phyloP scores from a whole-genome alignment of 2,113 vertebrate species.

The Odocoileus hemionus region DNA sequence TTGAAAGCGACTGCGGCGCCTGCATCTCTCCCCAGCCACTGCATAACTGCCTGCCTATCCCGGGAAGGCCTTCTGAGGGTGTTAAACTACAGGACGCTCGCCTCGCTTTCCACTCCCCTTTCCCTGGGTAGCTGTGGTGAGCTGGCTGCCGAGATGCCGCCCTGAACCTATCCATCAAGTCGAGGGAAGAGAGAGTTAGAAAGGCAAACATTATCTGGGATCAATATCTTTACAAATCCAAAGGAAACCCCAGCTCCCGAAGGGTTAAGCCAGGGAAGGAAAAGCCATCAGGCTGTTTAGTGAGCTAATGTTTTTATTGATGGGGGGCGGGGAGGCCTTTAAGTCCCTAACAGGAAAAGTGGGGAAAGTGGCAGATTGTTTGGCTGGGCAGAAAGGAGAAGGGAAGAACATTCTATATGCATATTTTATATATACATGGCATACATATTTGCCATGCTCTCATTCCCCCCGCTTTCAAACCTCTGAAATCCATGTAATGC shows the following conservation, averaged over 20 bases:
- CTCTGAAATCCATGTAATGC: background rate
- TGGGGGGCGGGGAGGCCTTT: conserved; percentile 75
- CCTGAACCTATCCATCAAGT: conserved; percentile 78
- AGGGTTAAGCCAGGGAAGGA: conserved; percentile 88
- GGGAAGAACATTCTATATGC: background rate
- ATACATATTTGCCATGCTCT: background rate
- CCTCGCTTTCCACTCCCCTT: conserved; percentile 31
- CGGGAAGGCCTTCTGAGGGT: background rate
- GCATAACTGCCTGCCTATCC: background rate
- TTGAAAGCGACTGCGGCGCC: background rate
- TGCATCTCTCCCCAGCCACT: background rate
- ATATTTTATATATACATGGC: background rate
- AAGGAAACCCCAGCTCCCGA: conserved; percentile 85
- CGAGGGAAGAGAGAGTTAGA: conserved; percentile 80
- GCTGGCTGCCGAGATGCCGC: conserved; percentile 75
- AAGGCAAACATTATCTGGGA: conserved; percentile 84
- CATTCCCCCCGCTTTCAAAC: background rate
- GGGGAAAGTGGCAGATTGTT: conserved; percentile 65
- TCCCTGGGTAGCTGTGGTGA: conserved; percentile 50
- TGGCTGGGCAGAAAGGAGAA: conserved; percentile 47
- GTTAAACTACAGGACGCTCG: conserved; percentile 34
- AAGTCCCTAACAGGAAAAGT: conserved; percentile 78
- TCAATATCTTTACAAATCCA: conserved; percentile 89
- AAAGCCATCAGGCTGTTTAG: conserved; percentile 84
- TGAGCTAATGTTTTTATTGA: conserved; percentile 87